These are phyloP conservation scores for Corythornis madagascariensis DNA, from an alignment of 2,113 vertebrate species.

Conservation along the genomic window DNA sequence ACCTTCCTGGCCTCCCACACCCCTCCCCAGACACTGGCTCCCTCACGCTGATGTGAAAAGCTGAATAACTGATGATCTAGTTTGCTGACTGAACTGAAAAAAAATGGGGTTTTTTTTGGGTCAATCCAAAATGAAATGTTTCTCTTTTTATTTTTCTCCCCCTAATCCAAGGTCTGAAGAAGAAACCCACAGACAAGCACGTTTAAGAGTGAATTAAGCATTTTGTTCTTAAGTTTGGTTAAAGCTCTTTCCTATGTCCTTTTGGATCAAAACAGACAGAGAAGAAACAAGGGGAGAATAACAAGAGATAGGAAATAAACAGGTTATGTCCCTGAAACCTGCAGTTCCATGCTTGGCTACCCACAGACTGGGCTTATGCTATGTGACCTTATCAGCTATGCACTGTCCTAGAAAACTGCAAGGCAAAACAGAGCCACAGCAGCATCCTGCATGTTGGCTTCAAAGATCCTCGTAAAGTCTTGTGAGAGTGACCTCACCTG, in stretches of 20 bases:
- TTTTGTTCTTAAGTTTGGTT: neutral
- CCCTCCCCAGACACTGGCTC: neutral
- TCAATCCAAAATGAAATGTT: neutral
- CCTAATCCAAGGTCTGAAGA: neutral
- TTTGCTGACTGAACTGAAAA: constrained; percentile 1
- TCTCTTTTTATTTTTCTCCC: neutral
- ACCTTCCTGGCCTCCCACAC: neutral
- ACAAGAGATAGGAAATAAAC: neutral
- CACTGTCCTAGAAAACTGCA: neutral
- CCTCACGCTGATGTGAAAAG: neutral
- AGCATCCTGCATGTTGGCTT: neutral
- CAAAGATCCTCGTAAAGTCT: neutral
- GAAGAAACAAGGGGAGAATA: neutral
- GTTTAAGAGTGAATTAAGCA: neutral
- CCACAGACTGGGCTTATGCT: neutral
- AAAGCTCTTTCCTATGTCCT: neutral
- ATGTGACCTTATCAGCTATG: constrained; percentile 6
- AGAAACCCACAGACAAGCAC: neutral
- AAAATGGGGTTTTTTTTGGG: neutral
- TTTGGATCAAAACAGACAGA: neutral
- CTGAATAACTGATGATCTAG: constrained; percentile 9
- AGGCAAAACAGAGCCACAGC: neutral
- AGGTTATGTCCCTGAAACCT: neutral
- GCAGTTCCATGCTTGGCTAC: neutral
- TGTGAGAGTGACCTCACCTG: neutral